Base-by-base conservation (phyloP, 2,797 vertebrate species). In the Notolabrus celidotus region DNA sequence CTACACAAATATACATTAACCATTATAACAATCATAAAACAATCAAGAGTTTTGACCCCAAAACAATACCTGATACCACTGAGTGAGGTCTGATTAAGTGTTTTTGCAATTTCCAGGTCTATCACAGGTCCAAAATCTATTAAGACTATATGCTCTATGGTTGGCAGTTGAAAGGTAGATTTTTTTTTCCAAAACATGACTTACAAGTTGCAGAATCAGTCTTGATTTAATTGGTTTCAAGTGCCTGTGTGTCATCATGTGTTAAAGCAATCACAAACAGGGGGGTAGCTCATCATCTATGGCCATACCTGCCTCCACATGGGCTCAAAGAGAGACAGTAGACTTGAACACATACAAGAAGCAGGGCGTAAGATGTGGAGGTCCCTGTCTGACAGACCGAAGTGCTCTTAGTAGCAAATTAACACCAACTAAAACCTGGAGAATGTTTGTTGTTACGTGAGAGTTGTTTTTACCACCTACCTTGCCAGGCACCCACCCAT, bases 271-370 rank as follows among this genome's bases (percentile, higher is more conserved):
- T 90, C 92, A 8, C 31, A 31, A 31, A 31, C 92, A 86, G 92
- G 93, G n/a, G 89, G 92, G 93, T 93, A 93, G 94, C 95, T 95
- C 94, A 93, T 90, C n/a, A 36, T 77, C 66, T 92, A 89, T 93
- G 90, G 88, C 88, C 93, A 93, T 59, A 60, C 63, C 91, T 91
- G 88, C 92, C 67, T 93, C 95, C 93, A 94, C 95, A 94, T 94
- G 92, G 93, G 89, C 94, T 93, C 65, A 54, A 43, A 63, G 34
- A 93, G 60, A 71, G 59, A 67, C 73, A 75, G 47, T 33, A 4
- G 8, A 36, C 10, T 62, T 31, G 4, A 74, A 64, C 27, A 67
- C 57, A 54, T 80, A 60, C 49, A 67, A 36, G 27, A 76, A 93
- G 93, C 93, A 93, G 88, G 86, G 67, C 80, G 47, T 64, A 91